Conservation (phyloP, 2,797 vertebrate genomes). For the Chelmon rostratus region DNA sequence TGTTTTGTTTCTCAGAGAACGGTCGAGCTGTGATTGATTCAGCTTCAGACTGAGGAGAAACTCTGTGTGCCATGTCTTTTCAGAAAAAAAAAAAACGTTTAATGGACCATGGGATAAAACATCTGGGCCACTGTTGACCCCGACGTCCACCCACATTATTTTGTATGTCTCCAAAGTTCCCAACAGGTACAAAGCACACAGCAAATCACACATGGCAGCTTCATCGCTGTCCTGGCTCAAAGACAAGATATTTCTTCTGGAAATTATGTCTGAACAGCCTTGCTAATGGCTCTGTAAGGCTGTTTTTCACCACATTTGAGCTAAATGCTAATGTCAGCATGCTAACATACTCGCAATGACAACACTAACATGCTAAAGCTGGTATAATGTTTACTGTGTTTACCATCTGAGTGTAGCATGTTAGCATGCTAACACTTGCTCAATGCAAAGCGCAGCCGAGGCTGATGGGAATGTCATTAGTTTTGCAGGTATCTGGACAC, state of each 20-base stretch:
- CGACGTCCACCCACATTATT: not conserved
- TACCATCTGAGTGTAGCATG: too few species aligned
- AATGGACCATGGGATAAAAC: not conserved
- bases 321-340: not conserved
- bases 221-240: not conserved
- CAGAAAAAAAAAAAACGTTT: too few species aligned
- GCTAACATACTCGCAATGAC: not conserved
- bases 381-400: too few species aligned
- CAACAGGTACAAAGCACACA: not conserved
- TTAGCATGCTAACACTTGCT: slow-evolving; percentile 4
- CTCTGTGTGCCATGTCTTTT: too few species aligned
- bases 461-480: not conserved
- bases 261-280: too few species aligned
- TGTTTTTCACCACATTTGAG: not conserved
- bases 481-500: not conserved
- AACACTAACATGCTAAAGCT: not conserved
- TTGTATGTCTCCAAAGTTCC: not conserved
- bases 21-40: not conserved
- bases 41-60: not conserved
- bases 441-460: not conserved
- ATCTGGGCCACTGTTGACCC: not conserved
- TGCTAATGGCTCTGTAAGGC: not conserved
- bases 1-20: not conserved
- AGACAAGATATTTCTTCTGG: not conserved
- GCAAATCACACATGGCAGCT: not conserved